Evolutionary conservation across 2,888 invertebrate species (phyloP), one percentile per base, ranked within the genome.

Genomic region (Uropetala carovei): DNA sequence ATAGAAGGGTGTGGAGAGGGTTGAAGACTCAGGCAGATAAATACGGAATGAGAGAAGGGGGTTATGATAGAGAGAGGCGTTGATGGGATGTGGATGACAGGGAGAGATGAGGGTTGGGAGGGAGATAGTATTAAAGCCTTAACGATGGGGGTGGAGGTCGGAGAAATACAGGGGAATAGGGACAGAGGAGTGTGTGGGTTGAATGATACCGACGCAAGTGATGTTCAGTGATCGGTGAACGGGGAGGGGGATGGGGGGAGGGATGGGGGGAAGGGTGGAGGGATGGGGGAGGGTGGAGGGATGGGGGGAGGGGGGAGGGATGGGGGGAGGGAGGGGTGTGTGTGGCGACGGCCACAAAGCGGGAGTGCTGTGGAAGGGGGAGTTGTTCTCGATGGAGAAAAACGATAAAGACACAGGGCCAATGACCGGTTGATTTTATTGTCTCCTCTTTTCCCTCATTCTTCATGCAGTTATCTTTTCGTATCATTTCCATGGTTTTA

Each of bases 361-460:
- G 27, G 22, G 75, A 75, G 27, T 75, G 11, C 11, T 43, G 75
- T n/a, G 75, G 27, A 75, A n/a, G 75, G 75, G 43, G 5, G 1
- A 43, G 43, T 5, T 43, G 43, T 43, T 5, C 43, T 43, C 43
- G 43, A 43, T 43, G 43, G 43, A 43, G 43, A 43, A 43, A 43
- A 43, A 43, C 43, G 43, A 43, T 43, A 43, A 75, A 27, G 75
- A 75, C n/a, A 22, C 68, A 22, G 75, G 43, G 75, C 22, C 75
- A 75, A 22, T 75, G 75, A 75, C 75, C 75, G 75, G 22, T 75
- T 75, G 22, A 75, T 3, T 75, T 75, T 75, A 75, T 75, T 22
- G 27, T 75, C 75, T 18, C 75, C 75, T 18, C 75, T 75, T 75
- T 75, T 27, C 27, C 75, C 22, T n/a, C 1, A 3, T 43, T 75